Conservation (phyloP, 2,797 vertebrate genomes). For the Pipistrellus pipistrellus region DNA sequence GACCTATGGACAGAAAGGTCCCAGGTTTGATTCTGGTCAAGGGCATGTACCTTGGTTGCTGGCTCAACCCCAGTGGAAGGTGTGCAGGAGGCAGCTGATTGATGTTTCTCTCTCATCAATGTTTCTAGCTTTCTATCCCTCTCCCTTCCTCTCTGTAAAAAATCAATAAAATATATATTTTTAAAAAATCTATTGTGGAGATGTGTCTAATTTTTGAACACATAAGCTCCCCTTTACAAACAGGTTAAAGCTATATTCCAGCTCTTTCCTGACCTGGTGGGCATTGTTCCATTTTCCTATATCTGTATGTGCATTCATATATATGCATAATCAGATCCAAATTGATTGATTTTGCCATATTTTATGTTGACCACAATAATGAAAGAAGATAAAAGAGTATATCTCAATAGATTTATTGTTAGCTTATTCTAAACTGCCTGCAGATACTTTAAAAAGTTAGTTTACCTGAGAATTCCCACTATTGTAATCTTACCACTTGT, state of each 20-base stretch:
- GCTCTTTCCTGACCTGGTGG: background rate
- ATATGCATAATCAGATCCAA: background rate
- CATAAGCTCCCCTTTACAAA: background rate
- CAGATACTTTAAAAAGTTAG: conserved; percentile 16
- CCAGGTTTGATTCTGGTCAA: no score
- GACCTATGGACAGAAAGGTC: no score
- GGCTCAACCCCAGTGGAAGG: no score
- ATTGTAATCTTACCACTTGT: background rate
- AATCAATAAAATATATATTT: background rate
- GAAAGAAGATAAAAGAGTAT: conserved; percentile 36
- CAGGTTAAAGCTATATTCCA: background rate
- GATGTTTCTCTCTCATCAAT: no score
- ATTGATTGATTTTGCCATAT: background rate
- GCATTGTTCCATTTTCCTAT: background rate
- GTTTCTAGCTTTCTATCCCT: no score
- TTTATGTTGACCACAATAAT: conserved; percentile 19
- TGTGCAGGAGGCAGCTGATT: no score
- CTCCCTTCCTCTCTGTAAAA: no score
- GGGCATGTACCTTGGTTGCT: no score
- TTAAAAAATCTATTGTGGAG: conserved; percentile 2
- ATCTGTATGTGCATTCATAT: background rate
- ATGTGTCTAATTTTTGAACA: conserved; percentile 41
- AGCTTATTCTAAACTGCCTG: background rate
- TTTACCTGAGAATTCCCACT: conserved; percentile 23
- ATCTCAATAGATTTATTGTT: background rate